Conservation (phyloP, 2,888 invertebrate species). For the Entomobrya proxima region DNA sequence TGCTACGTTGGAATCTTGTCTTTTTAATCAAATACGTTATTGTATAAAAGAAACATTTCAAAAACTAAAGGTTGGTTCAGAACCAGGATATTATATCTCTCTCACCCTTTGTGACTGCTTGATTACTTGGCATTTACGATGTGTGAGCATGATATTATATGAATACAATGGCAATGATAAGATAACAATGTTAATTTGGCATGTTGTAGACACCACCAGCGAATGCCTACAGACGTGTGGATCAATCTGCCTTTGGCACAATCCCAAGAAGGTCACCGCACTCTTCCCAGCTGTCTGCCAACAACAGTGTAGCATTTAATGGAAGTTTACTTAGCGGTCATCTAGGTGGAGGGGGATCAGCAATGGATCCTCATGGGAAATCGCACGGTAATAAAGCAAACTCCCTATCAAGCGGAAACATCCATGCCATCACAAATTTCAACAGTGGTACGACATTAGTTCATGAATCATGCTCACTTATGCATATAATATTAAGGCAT, state of each 20-base stretch:
- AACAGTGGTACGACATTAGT: constrained; percentile 76
- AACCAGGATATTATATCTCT: too few relatives aligned
- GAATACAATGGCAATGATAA: constrained; percentile 12
- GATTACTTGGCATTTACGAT: background rate
- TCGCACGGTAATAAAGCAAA: constrained; percentile 54
- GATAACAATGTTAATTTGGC: constrained; percentile 55
- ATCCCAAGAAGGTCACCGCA: constrained; percentile 74
- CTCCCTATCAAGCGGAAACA: constrained; percentile 74
- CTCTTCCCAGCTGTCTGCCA: constrained; percentile 70
- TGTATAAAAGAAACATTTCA: too few relatives aligned
- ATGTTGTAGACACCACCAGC: constrained; percentile 84
- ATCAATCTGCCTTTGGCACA: constrained; percentile 77
- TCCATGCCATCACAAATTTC: constrained; percentile 69
- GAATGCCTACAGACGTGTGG: constrained; percentile 83
- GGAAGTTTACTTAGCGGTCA: constrained; percentile 67
- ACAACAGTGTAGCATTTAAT: constrained; percentile 63
- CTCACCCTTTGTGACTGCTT: background rate
- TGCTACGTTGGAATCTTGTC: background rate
- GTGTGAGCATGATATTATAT: background rate
- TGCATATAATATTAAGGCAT: background rate
- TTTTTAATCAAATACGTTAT: too few relatives aligned
- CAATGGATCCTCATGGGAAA: constrained; percentile 55
- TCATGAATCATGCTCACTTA: background rate
- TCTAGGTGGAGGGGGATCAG: constrained; percentile 43
- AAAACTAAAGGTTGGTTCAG: too few relatives aligned